Base-by-base conservation (phyloP, 2,797 vertebrate species). In the Bovichtus diacanthus region DNA sequence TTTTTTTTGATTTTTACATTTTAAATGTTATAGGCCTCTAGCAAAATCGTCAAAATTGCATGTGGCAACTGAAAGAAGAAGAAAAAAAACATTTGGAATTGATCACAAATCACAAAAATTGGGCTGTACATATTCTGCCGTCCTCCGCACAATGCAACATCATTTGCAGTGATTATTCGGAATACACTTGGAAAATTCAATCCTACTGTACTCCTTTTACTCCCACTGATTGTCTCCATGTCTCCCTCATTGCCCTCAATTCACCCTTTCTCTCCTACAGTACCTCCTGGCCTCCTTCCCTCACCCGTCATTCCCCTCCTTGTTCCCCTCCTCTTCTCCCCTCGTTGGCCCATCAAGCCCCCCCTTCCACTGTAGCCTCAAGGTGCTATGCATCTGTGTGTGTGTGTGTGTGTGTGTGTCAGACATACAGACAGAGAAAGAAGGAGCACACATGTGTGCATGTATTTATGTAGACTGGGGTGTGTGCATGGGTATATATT, bases 221-320 rank as follows among this genome's bases (percentile, higher is more conserved):
- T 76, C 19, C 50, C 16, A 25, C 58, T 83, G 56, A 82, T 77
- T 82, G 63, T 78, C 47, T 87, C 74, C 25, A 27, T 44, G 50
- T 91, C 88, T 64, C 62, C 79, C 70, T 89, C 69, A 81, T 74
- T 88, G 87, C 88, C 91, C 87, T 88, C 81, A 82, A 87, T 88
- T 91, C 88, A 88, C 80, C 89, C 84, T 79, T 36, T 84, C 62
- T 62, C 69, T 85, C 76, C 66, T 46, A n/a, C 47, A 54, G 39
- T 70, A 76, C 76, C 66, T 68, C 29, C 74, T 84, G 16, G 58
- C 41, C 78, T 55, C 55, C 39, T 44, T 55, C 55, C 55, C 51
- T 53, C 51, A 61, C 62, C 9, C 34, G 9, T 6, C 23, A 9
- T 46, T 65, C 4, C 21, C 39, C 66, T 60, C 55, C 39, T 18